Evolutionary conservation across 1,140 invertebrate genomes (phyloP).

Genomic region (Catajapyx aquilonaris): DNA sequence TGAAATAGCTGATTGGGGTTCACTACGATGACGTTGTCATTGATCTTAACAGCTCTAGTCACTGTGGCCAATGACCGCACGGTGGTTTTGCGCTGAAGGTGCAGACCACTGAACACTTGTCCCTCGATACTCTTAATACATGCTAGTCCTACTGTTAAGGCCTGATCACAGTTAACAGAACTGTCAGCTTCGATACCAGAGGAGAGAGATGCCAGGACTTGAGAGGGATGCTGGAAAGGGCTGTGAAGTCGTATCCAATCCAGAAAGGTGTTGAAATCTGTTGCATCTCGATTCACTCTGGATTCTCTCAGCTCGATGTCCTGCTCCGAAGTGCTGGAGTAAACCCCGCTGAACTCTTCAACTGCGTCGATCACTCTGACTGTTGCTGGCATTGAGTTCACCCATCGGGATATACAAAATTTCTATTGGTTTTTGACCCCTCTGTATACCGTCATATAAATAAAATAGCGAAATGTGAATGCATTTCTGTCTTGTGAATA

Average conservation of each 20-base stretch:
- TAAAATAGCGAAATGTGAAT: too few relatives aligned
- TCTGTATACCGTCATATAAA: too few relatives aligned
- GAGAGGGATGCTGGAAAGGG: neutral
- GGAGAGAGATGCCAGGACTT: neutral
- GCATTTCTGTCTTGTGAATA: too few relatives aligned
- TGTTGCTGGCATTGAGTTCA: neutral
- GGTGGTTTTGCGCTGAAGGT: conserved; percentile 5
- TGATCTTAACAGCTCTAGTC: conserved; percentile 5
- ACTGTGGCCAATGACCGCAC: conserved; percentile 1
- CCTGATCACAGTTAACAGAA: neutral
- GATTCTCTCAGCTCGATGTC: conserved; percentile 1
- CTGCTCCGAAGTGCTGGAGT: neutral
- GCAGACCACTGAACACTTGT: conserved; percentile 2
- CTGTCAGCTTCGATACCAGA: neutral
- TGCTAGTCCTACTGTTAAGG: neutral
- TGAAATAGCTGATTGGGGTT: conserved; percentile 9
- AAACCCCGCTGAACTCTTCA: neutral
- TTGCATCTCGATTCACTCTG: conserved; percentile 1
- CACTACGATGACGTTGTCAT: conserved; percentile 1
- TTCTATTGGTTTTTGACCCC: too few relatives aligned
- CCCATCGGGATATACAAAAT: too few relatives aligned
- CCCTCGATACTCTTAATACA: neutral
- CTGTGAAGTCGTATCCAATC: neutral
- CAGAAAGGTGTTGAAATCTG: neutral
- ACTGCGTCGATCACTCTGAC: neutral